These are phyloP conservation scores for Spheniscus humboldti DNA, from an alignment of 2,797 vertebrate species.

Conservation along the genomic window DNA sequence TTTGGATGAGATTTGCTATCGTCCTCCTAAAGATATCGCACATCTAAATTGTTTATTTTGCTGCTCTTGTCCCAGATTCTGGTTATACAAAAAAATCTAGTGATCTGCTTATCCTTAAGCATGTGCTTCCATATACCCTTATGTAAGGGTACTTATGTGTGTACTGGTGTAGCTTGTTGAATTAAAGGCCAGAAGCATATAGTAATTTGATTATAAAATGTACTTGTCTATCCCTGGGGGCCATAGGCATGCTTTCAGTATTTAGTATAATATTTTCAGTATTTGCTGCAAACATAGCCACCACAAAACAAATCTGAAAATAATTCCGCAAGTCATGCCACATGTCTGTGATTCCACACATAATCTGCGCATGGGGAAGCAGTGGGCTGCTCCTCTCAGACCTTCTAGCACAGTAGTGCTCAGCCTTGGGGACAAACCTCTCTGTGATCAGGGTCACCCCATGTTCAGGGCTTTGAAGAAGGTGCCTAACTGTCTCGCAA, in stretches of 20 bases:
- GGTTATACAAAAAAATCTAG: background rate
- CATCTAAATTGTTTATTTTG: background rate
- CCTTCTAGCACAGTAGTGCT: background rate
- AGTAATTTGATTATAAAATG: conserved; percentile 28
- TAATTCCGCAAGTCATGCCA: background rate
- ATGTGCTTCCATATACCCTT: background rate
- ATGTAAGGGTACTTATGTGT: background rate
- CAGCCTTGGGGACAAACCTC: background rate
- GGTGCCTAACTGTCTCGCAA: background rate
- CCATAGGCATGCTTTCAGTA: background rate
- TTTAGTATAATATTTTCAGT: conserved; percentile 9
- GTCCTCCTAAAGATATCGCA: background rate
- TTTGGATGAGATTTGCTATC: background rate
- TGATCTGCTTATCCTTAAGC: background rate
- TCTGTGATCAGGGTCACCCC: background rate
- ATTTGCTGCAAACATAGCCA: background rate
- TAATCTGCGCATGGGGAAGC: background rate
- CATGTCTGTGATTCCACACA: background rate
- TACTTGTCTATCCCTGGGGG: background rate
- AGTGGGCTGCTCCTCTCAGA: background rate
- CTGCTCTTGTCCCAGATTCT: background rate
- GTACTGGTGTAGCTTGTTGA: background rate
- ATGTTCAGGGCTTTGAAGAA: background rate
- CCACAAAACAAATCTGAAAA: conserved; percentile 39
- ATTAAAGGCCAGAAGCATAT: background rate